These are phyloP conservation scores for Cactoblastis cactorum DNA, from an alignment of 2,888 invertebrate species.

Conservation along the genomic window DNA sequence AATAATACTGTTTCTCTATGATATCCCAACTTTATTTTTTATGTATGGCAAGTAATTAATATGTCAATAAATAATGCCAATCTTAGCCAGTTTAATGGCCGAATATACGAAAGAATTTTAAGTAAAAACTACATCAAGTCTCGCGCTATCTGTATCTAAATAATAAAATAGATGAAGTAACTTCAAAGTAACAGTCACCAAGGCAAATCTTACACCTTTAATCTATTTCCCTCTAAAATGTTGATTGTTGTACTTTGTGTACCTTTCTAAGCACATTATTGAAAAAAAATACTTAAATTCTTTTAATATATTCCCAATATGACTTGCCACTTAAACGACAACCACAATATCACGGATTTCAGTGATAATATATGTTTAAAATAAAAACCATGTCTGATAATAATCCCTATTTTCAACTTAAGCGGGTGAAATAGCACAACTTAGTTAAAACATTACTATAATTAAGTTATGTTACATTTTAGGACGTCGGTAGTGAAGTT, in stretches of 20 bases:
- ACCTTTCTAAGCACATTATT: too few relatives aligned
- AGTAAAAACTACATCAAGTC: not conserved
- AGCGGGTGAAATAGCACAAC: slow-evolving; percentile 17
- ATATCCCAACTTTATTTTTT: not conserved
- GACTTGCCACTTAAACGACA: too few relatives aligned
- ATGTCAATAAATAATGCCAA: not conserved
- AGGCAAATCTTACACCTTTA: too few relatives aligned
- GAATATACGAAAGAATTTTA: not conserved
- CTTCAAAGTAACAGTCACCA: too few relatives aligned
- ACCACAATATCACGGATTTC: too few relatives aligned
- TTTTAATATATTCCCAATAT: too few relatives aligned
- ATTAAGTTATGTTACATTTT: slow-evolving; percentile 2
- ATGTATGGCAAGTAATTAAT: not conserved
- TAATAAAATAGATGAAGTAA: too few relatives aligned
- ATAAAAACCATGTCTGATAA: not conserved
- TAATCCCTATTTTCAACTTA: not conserved
- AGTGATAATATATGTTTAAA: too few relatives aligned
- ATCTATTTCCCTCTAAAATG: too few relatives aligned
- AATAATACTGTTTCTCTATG: not conserved
- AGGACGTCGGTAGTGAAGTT: not conserved
- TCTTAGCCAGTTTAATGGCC: not conserved
- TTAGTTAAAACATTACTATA: slow-evolving; percentile 15
- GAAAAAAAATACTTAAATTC: too few relatives aligned
- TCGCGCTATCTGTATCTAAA: not conserved
- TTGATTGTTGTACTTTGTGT: too few relatives aligned